Evolutionary conservation across 2,113 vertebrate genomes (phyloP).

Genomic region (Seriola rivoliana): DNA sequence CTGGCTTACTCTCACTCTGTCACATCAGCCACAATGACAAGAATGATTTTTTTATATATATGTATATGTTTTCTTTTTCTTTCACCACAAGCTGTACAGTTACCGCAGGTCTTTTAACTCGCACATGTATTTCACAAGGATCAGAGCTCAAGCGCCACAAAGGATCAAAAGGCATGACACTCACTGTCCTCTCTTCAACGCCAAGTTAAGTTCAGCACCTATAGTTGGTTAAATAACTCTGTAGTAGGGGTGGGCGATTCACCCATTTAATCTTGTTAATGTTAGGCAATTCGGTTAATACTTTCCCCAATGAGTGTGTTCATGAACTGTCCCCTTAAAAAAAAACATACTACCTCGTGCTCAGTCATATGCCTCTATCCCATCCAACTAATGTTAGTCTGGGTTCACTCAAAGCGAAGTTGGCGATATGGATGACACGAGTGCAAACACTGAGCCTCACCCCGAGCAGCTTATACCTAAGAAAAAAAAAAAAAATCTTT

Average conservation of each 20-base stretch:
- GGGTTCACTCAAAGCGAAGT: no score
- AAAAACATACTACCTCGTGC: no score
- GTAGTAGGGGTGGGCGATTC: not conserved
- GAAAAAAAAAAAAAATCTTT: no score
- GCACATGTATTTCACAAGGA: not conserved
- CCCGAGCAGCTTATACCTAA: no score
- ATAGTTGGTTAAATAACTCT: not conserved
- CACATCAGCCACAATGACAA: slow-evolving; percentile 38
- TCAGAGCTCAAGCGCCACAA: not conserved
- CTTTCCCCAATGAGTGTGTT: no score
- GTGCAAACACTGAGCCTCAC: no score
- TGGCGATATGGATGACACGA: no score
- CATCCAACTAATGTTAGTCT: no score
- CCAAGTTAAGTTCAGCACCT: not conserved
- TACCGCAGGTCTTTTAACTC: not conserved
- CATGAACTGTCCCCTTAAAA: no score
- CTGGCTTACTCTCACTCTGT: slow-evolving; percentile 59
- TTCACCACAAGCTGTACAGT: not conserved
- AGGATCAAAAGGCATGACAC: not conserved
- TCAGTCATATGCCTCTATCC: no score
- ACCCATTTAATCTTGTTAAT: no score
- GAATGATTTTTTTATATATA: slow-evolving; percentile 11
- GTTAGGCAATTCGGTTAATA: no score
- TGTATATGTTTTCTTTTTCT: slow-evolving; percentile 9
- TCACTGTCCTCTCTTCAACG: not conserved